A percentile compares a stretch with the other conserved stretches of the same genome.
phyloP scores from a whole-genome alignment of 2,797 vertebrate genomes.

The Anabas testudineus region DNA sequence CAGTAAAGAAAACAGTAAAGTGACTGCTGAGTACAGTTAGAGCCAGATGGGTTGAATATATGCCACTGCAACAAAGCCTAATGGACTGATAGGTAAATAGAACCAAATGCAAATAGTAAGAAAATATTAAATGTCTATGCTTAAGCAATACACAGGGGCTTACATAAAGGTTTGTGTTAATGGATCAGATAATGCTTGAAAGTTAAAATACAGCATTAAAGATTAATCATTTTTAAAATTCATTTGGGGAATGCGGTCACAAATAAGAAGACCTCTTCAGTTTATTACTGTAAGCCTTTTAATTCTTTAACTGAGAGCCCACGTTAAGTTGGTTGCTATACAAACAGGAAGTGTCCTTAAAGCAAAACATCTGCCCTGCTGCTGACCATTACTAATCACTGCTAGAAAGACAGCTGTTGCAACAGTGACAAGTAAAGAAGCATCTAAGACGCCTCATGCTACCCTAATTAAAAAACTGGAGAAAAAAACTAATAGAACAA shows the following conservation, averaged over 20 bases:
- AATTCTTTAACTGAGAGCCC: not conserved
- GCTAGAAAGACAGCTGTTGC: not conserved
- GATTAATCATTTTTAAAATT: not conserved
- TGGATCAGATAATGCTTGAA: slow-evolving; percentile 27
- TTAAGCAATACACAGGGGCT: slow-evolving; percentile 9
- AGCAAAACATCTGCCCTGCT: not conserved
- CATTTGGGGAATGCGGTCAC: slow-evolving; percentile 5
- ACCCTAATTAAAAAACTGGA: slow-evolving; percentile 17
- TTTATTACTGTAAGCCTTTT: not conserved
- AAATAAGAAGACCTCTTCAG: not conserved
- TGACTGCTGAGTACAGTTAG: slow-evolving; percentile 48
- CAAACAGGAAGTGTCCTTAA: not conserved
- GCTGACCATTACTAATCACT: not conserved
- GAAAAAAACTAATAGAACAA: slow-evolving; percentile 29
- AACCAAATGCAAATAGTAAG: slow-evolving; percentile 35
- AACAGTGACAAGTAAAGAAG: not conserved
- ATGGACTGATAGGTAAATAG: slow-evolving; percentile 28
- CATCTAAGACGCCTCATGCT: slow-evolving; percentile 9
- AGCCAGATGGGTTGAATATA: slow-evolving; percentile 31
- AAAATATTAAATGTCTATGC: slow-evolving; percentile 45
- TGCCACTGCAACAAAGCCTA: slow-evolving; percentile 35
- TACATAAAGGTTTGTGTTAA: slow-evolving; percentile 16
- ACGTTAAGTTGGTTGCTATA: not conserved
- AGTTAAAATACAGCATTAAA: not conserved
- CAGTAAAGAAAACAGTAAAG: slow-evolving; percentile 40